Percentiles rank a stretch among this genome's conserved stretches.
These are phyloP conservation scores for Drosophila sp. DNA, from an alignment of 1,140 invertebrate genomes.

Conservation along the genomic window DNA sequence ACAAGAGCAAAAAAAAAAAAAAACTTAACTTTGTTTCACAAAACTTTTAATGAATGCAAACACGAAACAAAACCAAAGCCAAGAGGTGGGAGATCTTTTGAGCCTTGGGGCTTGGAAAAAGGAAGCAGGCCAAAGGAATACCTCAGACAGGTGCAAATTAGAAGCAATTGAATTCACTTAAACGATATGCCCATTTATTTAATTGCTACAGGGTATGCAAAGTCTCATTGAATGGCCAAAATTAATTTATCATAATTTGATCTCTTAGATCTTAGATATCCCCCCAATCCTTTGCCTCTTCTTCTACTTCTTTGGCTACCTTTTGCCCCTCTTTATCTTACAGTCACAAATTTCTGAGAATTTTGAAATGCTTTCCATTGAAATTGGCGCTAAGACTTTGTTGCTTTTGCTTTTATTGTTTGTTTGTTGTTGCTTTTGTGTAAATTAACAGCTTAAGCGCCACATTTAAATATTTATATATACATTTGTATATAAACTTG, in stretches of 20 bases:
- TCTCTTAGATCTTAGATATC: not conserved
- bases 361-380: constrained; percentile 64
- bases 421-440: constrained; percentile 39
- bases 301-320: not conserved
- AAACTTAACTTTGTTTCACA: constrained; percentile 19
- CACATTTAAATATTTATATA: constrained; percentile 75
- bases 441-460: constrained; percentile 74
- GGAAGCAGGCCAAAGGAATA: not conserved
- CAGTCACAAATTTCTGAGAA: constrained; percentile 47
- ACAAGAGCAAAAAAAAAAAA: constrained; percentile 10
- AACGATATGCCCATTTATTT: no score
- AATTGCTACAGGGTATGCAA: no score
- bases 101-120: no score
- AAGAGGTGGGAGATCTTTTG: not conserved
- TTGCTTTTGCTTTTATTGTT: constrained; percentile 18
- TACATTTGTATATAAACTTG: constrained; percentile 1
- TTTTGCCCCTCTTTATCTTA: constrained; percentile 21
- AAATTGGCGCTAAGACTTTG: constrained; percentile 24
- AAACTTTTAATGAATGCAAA: constrained; percentile 60
- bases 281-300: not conserved
- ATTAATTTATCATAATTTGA: not conserved
- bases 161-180: not conserved
- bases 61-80: constrained; percentile 31
- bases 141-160: constrained; percentile 3
- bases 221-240: no score